Percentiles rank a stretch among this genome's conserved stretches.
Evolutionary conservation across 2,888 invertebrate species (phyloP).

Genomic region (Ormyrus rosae): DNA sequence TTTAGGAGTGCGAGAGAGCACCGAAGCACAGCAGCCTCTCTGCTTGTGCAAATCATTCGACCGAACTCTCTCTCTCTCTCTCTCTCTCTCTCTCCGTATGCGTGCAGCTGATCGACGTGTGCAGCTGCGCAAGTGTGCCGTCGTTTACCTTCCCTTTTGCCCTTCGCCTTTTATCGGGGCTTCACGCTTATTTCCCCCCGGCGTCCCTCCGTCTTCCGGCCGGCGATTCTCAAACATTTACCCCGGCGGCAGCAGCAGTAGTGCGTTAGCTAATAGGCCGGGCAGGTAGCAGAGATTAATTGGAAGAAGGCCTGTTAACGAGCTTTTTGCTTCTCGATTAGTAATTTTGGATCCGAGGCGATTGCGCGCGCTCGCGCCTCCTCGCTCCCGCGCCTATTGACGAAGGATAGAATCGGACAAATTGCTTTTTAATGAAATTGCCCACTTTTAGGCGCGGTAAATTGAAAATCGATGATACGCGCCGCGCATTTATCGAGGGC

Average conservation of each 20-base stretch:
- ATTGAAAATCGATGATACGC: conserved; percentile 12
- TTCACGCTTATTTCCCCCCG: too few relatives aligned
- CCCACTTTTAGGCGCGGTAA: background rate
- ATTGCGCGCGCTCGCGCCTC: background rate
- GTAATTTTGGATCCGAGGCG: background rate
- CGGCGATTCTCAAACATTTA: conserved; percentile 14
- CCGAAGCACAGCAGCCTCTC: background rate
- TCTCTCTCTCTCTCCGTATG: background rate
- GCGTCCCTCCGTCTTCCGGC: background rate
- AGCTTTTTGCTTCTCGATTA: background rate
- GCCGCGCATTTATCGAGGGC: background rate
- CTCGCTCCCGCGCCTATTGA: background rate
- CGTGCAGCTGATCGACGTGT: conserved; percentile 4
- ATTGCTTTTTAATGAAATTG: conserved; percentile 18
- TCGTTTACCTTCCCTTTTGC: background rate
- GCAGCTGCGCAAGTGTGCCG: background rate
- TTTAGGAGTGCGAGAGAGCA: background rate
- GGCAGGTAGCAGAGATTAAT: background rate
- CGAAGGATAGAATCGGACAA: background rate
- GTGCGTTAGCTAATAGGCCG: background rate
- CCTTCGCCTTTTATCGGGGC: background rate
- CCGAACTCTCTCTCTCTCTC: too few relatives aligned
- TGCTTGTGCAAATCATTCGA: too few relatives aligned
- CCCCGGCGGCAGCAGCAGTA: background rate
- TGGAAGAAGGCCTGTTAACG: background rate